Conservation (phyloP, 1,140 invertebrate species). For the Drosophila equinoxialis region DNA sequence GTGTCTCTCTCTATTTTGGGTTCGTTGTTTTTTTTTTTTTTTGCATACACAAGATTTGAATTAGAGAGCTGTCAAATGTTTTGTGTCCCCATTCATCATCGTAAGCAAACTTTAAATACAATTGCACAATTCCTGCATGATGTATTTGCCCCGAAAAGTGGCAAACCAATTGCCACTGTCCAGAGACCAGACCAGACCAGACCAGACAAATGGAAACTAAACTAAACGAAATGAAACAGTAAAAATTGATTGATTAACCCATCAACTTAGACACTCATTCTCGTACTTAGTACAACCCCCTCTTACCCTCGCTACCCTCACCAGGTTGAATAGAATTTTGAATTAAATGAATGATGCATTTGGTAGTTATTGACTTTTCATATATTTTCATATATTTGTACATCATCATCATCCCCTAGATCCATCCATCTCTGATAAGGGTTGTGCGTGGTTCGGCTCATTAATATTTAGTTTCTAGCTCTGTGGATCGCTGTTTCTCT, state of each 20-base stretch:
- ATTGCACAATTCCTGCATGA: constrained; percentile 38
- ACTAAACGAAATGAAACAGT: constrained; percentile 14
- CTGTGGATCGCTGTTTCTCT: not conserved
- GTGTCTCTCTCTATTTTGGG: not conserved
- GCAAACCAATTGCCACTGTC: constrained; percentile 61
- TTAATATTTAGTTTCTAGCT: constrained; percentile 65
- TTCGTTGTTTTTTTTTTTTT: constrained; percentile 36
- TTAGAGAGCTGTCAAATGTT: constrained; percentile 79
- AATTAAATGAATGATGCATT: constrained; percentile 8
- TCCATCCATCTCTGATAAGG: constrained; percentile 52
- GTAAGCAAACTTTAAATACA: constrained; percentile 50
- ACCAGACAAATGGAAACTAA: not conserved
- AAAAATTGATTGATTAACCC: constrained; percentile 75
- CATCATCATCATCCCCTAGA: constrained; percentile 4
- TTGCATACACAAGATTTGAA: constrained; percentile 77
- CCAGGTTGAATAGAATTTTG: not conserved
- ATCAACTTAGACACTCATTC: constrained; percentile 10
- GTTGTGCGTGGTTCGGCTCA: constrained; percentile 65
- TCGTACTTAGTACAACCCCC: not conserved
- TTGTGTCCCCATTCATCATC: constrained; percentile 60
- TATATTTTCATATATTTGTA: not conserved
- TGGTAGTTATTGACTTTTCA: constrained; percentile 2
- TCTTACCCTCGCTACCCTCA: not conserved
- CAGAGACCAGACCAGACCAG: not conserved
- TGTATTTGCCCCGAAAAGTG: constrained; percentile 42